Base-by-base conservation (phyloP, 2,888 invertebrate genomes). In the Limenitis camilla region DNA sequence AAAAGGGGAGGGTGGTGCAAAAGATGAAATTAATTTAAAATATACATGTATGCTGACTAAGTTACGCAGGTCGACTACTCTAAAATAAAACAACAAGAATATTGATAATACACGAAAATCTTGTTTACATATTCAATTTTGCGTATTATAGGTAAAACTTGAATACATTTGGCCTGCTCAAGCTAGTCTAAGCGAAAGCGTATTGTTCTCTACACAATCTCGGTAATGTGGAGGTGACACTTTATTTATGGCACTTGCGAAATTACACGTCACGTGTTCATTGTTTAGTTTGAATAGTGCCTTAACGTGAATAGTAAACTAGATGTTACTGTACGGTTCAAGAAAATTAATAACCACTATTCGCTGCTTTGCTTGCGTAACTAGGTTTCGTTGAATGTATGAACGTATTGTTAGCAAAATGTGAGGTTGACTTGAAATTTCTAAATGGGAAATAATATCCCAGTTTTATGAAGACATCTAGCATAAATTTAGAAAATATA, bases 161-260 rank as follows among this genome's bases (percentile, higher is more conserved):
- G 41, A 49, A 53, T 53, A 53, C 10, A 52, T 52, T 55, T 39
- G 49, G 52, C 52, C 52, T 41, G 45, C 41, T 40, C 42, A 46
- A 52, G 40, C 30, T 33, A 29, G 52, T 27, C 9, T 43, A 40
- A 49, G 42, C 60, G 61, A 60, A 57, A 60, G 57, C 56, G 46
- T 43, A 63, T 67, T 66, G 66, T 67, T 61, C 54, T 42, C 27
- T 28, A 42, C 47, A 63, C 65, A 65, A 64, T 61, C 50, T 51
- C 41, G 52, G 56, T 65, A 64, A 64, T 63, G 61, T 64, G 66
- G 56, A 60, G 55, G 58, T 63, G 63, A 64, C 65, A 60, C 59
- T 60, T 64, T 62, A 62, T 63, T 65, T 62, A 64, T 62, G 56
- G 60, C 53, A 51, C 51, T 62, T 64, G 59, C 63, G 61, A 60